These are phyloP conservation scores for Rhabdophis nuchalis DNA, from an alignment of 2,797 vertebrate species.

Conservation along the genomic window DNA sequence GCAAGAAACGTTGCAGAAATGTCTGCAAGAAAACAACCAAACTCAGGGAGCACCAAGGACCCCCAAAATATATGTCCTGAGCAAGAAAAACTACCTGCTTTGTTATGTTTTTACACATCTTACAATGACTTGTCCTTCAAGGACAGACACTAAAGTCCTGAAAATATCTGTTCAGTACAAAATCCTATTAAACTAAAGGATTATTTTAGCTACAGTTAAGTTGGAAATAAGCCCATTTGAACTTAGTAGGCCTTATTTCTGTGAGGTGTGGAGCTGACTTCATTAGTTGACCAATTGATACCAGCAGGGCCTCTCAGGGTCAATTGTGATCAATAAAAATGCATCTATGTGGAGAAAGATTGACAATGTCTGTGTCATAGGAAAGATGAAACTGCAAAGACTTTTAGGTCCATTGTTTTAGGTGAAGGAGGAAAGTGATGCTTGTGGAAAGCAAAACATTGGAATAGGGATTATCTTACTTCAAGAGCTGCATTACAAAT, in stretches of 20 bases:
- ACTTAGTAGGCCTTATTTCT: background rate
- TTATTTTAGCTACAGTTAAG: background rate
- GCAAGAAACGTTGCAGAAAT: background rate
- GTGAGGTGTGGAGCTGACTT: background rate
- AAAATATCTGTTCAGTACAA: background rate
- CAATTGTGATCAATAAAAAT: background rate
- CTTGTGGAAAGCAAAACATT: background rate
- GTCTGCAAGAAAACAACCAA: background rate
- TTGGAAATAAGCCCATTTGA: background rate
- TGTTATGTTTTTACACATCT: background rate
- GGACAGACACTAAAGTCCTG: background rate
- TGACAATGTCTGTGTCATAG: background rate
- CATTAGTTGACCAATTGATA: background rate
- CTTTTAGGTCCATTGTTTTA: background rate
- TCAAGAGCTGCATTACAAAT: background rate
- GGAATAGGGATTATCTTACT: background rate
- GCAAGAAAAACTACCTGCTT: background rate
- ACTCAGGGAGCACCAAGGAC: background rate
- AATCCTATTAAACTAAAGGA: background rate
- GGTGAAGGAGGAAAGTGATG: background rate
- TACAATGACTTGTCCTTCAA: background rate
- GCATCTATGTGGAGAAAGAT: background rate
- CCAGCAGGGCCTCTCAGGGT: background rate
- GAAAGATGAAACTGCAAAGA: background rate
- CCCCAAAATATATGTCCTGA: background rate